Base-by-base conservation (phyloP, 2,113 vertebrate species). In the Castor canadensis region DNA sequence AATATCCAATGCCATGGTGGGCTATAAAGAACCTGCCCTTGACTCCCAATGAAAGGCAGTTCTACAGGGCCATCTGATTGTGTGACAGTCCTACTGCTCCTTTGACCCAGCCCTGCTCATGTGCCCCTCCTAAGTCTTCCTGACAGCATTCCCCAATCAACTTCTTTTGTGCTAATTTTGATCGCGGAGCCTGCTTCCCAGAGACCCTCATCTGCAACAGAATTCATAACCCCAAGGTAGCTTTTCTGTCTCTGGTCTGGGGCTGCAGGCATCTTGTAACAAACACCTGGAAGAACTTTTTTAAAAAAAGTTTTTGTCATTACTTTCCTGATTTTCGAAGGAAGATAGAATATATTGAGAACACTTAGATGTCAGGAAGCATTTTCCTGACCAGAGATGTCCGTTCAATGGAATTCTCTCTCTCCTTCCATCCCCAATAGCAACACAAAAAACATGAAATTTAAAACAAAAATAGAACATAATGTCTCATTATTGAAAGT, bases 401-500 rank as follows among this genome's bases (percentile, higher is more conserved):
- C 73, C 45, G 62, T 95, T 95, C 88, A 92, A 58, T 30, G 79
- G 26, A 95, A 28, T 72, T 77, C 6, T 73, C 8, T 89, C 91
- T 76, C 20, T 62, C 49, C 24, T 2, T 69, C 73, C 15, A 56
- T 75, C 40, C 49, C 77, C 72, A 32, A 64, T 2, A 95, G 87
- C 95, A 93, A 88, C 77, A 56, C 76, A 93, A 84, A 98, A 28
- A 97, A 97, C 94, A 85, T 91, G 56, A 85, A 91, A 88, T 67
- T 86, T 66, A 83, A 87, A 95, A 95, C 96, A 97, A 1, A 77
- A 97, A 96, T 81, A 96, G 87, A 96, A 96, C 94, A 94, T 92
- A 95, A 97, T 94, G 62, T n/a, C 93, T 98, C 81, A 81, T 97
- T 96, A 98, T 79, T 58, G 75, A 52, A 71, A 40, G 28, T 93